A percentile compares a stretch with the other conserved stretches of the same genome.
Evolutionary conservation across 2,113 vertebrate species (phyloP).

Genomic region (Ailuropoda melanoleuca): DNA sequence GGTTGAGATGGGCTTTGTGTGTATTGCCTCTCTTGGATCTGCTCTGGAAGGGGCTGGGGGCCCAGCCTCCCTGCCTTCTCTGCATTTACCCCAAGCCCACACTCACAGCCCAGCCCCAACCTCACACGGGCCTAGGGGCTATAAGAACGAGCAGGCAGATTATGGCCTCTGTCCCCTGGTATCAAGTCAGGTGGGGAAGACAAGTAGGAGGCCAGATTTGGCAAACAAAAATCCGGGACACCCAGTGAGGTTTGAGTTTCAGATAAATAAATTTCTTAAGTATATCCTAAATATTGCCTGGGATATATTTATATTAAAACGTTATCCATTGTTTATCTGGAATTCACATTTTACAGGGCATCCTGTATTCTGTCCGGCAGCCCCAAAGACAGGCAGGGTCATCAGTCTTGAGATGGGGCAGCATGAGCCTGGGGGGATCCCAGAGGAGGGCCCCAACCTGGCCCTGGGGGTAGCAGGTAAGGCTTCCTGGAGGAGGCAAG

Average conservation of each 20-base stretch:
- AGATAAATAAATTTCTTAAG: not conserved
- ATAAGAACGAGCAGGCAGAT: not conserved
- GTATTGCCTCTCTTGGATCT: not conserved
- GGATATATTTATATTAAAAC: not conserved
- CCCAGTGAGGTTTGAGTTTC: not conserved
- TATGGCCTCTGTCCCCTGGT: not conserved
- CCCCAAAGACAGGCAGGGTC: not conserved
- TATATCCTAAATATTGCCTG: not conserved
- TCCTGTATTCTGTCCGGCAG: not conserved
- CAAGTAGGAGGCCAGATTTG: not conserved
- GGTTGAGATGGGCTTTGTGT: not conserved
- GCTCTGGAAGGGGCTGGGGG: not conserved
- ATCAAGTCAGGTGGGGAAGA: not conserved
- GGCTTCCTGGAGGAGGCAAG: constrained; percentile 29
- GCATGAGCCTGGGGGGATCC: not conserved
- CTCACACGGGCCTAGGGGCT: not conserved
- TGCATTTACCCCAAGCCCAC: not conserved
- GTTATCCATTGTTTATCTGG: not conserved
- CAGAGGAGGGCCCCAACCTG: not conserved
- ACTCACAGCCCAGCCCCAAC: not conserved
- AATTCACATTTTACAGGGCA: not conserved
- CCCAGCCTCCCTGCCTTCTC: not conserved
- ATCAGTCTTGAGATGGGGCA: not conserved
- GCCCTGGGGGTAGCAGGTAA: not conserved
- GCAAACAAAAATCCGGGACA: not conserved